A percentile compares a stretch with the other conserved stretches of the same genome.
These are phyloP conservation scores for Lacerta viridis DNA, from an alignment of 2,797 vertebrate species.

Conservation along the genomic window DNA sequence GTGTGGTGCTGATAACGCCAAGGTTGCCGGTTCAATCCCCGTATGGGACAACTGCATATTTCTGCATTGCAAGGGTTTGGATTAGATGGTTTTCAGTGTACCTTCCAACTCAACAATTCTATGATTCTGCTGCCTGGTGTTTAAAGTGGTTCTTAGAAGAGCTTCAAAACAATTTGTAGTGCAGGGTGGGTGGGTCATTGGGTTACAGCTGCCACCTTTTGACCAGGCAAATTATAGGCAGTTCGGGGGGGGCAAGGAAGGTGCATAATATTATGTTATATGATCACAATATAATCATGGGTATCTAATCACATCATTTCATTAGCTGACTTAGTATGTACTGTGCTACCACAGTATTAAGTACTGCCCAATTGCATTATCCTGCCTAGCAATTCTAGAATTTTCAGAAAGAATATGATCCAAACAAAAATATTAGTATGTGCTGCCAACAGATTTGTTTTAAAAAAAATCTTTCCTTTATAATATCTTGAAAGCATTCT, in stretches of 20 bases:
- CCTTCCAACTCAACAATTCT: too few relatives aligned
- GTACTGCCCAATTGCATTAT: not conserved
- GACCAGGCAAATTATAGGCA: not conserved
- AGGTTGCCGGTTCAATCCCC: too few relatives aligned
- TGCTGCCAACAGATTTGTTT: not conserved
- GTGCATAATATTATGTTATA: not conserved
- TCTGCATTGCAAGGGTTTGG: too few relatives aligned
- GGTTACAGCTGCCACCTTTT: not conserved
- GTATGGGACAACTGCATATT: too few relatives aligned
- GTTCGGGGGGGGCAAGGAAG: not conserved
- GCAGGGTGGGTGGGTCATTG: not conserved
- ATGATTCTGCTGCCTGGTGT: not conserved
- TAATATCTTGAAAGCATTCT: not conserved
- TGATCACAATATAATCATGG: not conserved
- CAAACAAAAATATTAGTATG: not conserved
- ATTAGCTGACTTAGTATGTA: not conserved
- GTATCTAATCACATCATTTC: not conserved
- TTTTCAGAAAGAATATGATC: not conserved
- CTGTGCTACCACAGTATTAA: not conserved
- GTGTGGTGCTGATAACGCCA: too few relatives aligned
- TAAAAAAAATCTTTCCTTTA: not conserved
- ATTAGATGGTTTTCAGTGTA: too few relatives aligned
- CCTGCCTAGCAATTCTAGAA: not conserved
- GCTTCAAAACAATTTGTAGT: conserved; percentile 7
- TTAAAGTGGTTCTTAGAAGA: not conserved